Evolutionary conservation across 2,888 invertebrate genomes (phyloP), one percentile per base, ranked within the genome.

Genomic region (Euproctis similis): DNA sequence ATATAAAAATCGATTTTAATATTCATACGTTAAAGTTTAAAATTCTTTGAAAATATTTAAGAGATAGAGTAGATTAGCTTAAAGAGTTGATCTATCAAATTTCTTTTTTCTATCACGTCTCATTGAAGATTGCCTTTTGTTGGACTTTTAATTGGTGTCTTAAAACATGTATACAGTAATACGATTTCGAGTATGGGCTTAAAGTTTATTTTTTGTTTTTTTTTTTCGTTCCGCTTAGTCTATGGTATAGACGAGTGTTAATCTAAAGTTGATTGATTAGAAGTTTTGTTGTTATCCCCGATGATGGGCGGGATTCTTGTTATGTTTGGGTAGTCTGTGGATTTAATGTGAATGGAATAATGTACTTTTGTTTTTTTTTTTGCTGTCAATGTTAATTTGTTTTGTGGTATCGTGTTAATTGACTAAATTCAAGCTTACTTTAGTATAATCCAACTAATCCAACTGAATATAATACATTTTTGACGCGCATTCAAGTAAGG

Each of bases 41-140:
- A n/a, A n/a, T n/a, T n/a, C n/a, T n/a, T n/a, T n/a, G n/a, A n/a
- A n/a, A n/a, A n/a, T n/a, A n/a, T n/a, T n/a, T n/a, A n/a, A n/a
- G n/a, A n/a, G n/a, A n/a, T n/a, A n/a, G 73, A 64, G 70, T 67
- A 74, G 76, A 76, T 80, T 75, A 72, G 54, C 75, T 78, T 82
- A 77, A 78, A 78, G 74, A 75, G 81, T 81, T 76, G 81, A 81
- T 82, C 78, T 84, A 84, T 84, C 80, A 82, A 78, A 64, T 63
- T 75, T 23, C 75, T 62, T 74, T 74, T 75, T n/a, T n/a, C n/a
- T n/a, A n/a, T n/a, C n/a, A n/a, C 70, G 60, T 71, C 64, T 77
- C 80, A 78, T 82, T 81, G 76, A 76, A 73, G 80, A 80, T 80
- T 73, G 76, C 74, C 64, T 81, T n/a, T 84, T 81, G 81, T 82